Evolutionary conservation across 2,888 invertebrate genomes (phyloP).

Genomic region (Anoplius nigerrimus): DNA sequence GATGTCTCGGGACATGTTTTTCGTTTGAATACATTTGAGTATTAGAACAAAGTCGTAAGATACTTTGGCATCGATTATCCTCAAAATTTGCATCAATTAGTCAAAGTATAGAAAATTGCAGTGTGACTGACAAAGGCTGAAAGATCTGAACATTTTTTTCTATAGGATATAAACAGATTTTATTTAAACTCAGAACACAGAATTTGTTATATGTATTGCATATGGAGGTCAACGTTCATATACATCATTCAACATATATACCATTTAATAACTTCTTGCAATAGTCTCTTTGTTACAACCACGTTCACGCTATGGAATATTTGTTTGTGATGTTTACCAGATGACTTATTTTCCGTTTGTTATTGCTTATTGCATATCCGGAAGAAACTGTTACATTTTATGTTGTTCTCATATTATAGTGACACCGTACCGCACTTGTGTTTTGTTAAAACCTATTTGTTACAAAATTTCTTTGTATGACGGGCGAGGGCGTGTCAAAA

Average conservation of each 20-base stretch:
- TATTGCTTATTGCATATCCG: conserved; percentile 40
- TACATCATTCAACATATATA: conserved; percentile 36
- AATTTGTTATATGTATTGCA: conserved; percentile 45
- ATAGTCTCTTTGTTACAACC: conserved; percentile 28
- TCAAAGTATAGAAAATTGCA: too few relatives aligned
- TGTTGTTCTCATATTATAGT: conserved; percentile 46
- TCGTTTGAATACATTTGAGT: too few relatives aligned
- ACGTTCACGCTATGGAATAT: conserved; percentile 33
- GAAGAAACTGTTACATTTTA: conserved; percentile 51
- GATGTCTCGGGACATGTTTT: too few relatives aligned
- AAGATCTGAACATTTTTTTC: conserved; percentile 13
- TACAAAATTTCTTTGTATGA: conserved; percentile 36
- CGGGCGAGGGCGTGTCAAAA: not conserved
- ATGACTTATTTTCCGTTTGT: conserved; percentile 52
- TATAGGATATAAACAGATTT: conserved; percentile 25
- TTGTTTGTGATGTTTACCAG: conserved; percentile 47
- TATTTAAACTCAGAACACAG: conserved; percentile 32
- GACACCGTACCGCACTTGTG: conserved; percentile 34
- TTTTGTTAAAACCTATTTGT: conserved; percentile 48
- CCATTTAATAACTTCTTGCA: conserved; percentile 31
- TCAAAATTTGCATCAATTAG: too few relatives aligned
- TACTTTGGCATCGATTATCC: conserved; percentile 33
- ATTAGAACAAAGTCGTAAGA: conserved; percentile 37
- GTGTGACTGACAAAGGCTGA: too few relatives aligned
- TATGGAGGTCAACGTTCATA: conserved; percentile 43